Conservation (phyloP, 2,888 invertebrate species). For the Limnephilus auricula region DNA sequence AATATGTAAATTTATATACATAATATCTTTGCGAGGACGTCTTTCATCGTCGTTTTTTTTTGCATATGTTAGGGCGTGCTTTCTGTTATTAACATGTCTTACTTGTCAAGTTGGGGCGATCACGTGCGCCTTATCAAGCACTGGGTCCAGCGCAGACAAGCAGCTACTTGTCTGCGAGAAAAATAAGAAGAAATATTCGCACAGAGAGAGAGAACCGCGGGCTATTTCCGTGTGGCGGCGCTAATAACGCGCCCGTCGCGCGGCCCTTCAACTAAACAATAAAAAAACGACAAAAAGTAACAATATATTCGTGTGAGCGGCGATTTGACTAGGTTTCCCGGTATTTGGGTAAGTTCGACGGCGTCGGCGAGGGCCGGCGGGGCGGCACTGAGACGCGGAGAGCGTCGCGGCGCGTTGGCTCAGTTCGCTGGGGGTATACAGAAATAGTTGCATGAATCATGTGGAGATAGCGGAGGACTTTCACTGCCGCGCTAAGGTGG, state of each 20-base stretch:
- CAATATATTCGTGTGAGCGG: not conserved
- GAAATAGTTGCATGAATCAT: slow-evolving; percentile 60
- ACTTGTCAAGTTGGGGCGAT: not conserved
- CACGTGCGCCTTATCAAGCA: slow-evolving; percentile 16
- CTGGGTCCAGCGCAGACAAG: slow-evolving; percentile 10
- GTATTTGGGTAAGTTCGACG: slow-evolving; percentile 38
- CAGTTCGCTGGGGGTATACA: slow-evolving; percentile 61
- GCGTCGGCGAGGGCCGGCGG: slow-evolving; percentile 39
- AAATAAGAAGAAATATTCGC: not conserved
- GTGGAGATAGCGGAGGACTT: slow-evolving; percentile 26
- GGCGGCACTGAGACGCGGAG: slow-evolving; percentile 39
- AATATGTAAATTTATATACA: not conserved
- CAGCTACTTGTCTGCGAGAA: slow-evolving; percentile 11
- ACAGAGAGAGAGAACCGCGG: not conserved
- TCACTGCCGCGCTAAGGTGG: slow-evolving; percentile 12
- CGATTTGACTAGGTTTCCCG: slow-evolving; percentile 50
- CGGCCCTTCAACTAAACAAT: slow-evolving; percentile 18
- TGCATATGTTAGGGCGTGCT: not conserved
- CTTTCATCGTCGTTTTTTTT: not conserved
- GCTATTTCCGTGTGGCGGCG: slow-evolving; percentile 34
- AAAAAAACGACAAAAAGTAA: slow-evolving; percentile 24
- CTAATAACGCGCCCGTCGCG: slow-evolving; percentile 16
- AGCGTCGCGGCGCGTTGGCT: slow-evolving; percentile 45
- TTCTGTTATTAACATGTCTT: not conserved
- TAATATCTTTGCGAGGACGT: not conserved